Evolutionary conservation across 2,797 vertebrate genomes (phyloP).

Genomic region (Gobio occitaniae): DNA sequence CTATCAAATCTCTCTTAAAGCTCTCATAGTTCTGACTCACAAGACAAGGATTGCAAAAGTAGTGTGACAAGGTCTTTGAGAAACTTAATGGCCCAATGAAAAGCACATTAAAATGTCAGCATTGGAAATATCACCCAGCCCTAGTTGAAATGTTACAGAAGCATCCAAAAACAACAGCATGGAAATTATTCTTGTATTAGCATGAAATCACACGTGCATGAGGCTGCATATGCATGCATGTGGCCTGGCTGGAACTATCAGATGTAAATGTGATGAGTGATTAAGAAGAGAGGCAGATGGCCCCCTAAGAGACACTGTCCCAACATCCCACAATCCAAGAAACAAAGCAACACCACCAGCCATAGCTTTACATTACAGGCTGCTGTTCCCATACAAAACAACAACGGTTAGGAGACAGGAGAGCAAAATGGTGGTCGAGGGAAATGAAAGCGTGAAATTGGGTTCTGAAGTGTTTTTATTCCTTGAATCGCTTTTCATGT

Average conservation of each 20-base stretch:
- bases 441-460: conserved; percentile 11
- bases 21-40: not conserved
- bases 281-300: conserved; percentile 36
- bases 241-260: conserved; percentile 19
- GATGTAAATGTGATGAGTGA: conserved; percentile 39
- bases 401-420: conserved; percentile 46
- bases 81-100: conserved; percentile 16
- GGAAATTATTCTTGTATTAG: conserved; percentile 19
- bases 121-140: conserved; percentile 5
- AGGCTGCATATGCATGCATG: not conserved
- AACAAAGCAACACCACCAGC: not conserved
- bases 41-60: not conserved
- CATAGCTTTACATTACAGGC: conserved; percentile 3
- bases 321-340: conserved; percentile 12
- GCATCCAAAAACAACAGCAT: conserved; percentile 12
- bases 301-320: not conserved
- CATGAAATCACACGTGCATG: conserved; percentile 9
- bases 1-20: not conserved
- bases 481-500: not conserved
- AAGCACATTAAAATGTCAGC: conserved; percentile 23
- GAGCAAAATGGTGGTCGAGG: not conserved
- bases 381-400: conserved; percentile 54
- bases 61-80: not conserved
- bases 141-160: conserved; percentile 15
- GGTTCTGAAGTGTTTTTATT: not conserved